These are phyloP conservation scores for Fragum sueziense DNA, from an alignment of 2,888 invertebrate species.

Conservation along the genomic window DNA sequence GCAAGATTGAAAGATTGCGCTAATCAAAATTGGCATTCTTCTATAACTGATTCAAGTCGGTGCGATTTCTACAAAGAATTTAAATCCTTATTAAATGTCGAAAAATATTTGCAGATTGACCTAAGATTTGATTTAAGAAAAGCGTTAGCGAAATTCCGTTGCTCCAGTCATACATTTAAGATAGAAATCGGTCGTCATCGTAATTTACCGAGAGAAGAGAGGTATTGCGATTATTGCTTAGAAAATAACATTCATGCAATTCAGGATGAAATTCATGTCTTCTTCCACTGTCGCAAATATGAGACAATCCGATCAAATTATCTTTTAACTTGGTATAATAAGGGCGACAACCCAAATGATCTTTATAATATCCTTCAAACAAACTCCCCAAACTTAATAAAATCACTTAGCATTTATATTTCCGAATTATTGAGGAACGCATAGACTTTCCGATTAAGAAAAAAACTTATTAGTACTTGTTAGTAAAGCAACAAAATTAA, in stretches of 20 bases:
- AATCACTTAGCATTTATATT: not conserved
- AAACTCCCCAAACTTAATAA: not conserved
- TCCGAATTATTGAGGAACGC: conserved; percentile 3
- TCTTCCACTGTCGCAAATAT: not conserved
- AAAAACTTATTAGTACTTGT: too few species aligned
- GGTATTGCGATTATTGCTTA: not conserved
- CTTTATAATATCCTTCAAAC: not conserved
- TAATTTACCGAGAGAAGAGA: not conserved
- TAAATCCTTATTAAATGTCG: conserved; percentile 6
- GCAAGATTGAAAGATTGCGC: conserved; percentile 21
- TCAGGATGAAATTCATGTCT: not conserved
- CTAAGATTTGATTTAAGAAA: not conserved
- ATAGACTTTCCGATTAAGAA: too few species aligned
- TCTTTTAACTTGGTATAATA: not conserved
- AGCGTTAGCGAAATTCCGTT: not conserved
- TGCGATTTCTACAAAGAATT: conserved; percentile 8
- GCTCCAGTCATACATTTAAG: conserved; percentile 7
- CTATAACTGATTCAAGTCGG: not conserved
- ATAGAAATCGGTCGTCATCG: conserved; percentile 1
- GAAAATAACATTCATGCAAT: not conserved
- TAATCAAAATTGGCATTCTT: conserved; percentile 19
- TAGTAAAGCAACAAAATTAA: too few species aligned
- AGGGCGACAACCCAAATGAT: not conserved
- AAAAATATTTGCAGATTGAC: conserved; percentile 8
- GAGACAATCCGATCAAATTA: not conserved